Percentiles rank a stretch among this genome's conserved stretches.
Evolutionary conservation across 2,888 invertebrate genomes (phyloP).

Genomic region (Noctua pronuba): DNA sequence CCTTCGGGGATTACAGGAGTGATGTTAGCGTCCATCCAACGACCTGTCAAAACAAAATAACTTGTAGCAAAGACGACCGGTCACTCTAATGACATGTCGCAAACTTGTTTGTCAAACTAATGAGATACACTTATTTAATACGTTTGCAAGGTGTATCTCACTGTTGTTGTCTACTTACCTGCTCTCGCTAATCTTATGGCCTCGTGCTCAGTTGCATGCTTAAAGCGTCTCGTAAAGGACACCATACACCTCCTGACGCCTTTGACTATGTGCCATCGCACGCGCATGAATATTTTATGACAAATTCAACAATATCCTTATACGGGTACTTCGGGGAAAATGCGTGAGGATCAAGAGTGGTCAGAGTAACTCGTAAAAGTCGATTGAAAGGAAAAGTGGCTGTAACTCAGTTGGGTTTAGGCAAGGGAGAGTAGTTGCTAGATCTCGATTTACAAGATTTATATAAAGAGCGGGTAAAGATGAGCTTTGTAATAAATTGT

Average conservation of each 20-base stretch:
- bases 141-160: neutral
- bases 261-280: constrained; percentile 47
- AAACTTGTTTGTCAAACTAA: neutral
- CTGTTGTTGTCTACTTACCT: neutral
- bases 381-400: constrained; percentile 52
- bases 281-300: constrained; percentile 51
- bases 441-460: constrained; percentile 44
- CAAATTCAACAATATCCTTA: constrained; percentile 48
- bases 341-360: constrained; percentile 27
- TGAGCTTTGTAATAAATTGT: constrained; percentile 49
- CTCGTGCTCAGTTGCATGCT: constrained; percentile 64
- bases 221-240: constrained; percentile 68
- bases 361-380: constrained; percentile 37
- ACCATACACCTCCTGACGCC: constrained; percentile 56
- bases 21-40: neutral
- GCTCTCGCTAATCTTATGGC: constrained; percentile 53
- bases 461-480: constrained; percentile 31
- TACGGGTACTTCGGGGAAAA: constrained; percentile 18
- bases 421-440: constrained; percentile 16
- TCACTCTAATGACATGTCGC: neutral
- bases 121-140: neutral
- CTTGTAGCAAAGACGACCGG: neutral
- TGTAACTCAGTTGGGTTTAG: constrained; percentile 22
- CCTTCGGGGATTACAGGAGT: neutral
- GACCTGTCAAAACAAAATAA: neutral